These are phyloP conservation scores for Aramus guarauna DNA, from an alignment of 2,113 vertebrate species.

Conservation along the genomic window DNA sequence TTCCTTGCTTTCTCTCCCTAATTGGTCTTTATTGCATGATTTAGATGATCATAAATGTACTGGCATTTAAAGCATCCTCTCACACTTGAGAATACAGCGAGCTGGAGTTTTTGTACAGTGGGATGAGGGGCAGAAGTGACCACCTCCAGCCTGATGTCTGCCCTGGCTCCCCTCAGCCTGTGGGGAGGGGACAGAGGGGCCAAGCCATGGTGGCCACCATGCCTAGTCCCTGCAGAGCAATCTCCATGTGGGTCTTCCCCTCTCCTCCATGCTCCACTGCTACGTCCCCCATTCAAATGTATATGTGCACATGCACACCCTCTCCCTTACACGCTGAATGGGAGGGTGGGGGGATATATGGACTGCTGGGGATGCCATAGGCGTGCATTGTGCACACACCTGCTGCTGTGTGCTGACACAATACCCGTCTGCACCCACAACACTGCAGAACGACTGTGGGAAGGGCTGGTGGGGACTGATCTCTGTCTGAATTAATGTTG, in stretches of 20 bases:
- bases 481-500: neutral
- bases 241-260: neutral
- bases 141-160: neutral
- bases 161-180: neutral
- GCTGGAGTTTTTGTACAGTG: neutral
- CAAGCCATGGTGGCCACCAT: neutral
- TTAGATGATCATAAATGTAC: neutral
- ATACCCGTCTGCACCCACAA: neutral
- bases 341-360: no score
- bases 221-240: neutral
- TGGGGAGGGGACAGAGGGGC: neutral
- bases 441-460: neutral
- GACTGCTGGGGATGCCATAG: neutral
- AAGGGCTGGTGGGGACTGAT: neutral
- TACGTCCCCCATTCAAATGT: neutral
- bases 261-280: neutral
- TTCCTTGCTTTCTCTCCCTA: neutral
- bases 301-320: accelerated
- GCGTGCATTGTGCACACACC: accelerated
- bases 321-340: neutral
- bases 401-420: neutral
- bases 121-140: neutral
- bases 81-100: accelerated
- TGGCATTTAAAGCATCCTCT: neutral
- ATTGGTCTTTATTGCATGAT: accelerated